Base-by-base conservation (phyloP, 2,113 vertebrate species). In the Pipa parva region DNA sequence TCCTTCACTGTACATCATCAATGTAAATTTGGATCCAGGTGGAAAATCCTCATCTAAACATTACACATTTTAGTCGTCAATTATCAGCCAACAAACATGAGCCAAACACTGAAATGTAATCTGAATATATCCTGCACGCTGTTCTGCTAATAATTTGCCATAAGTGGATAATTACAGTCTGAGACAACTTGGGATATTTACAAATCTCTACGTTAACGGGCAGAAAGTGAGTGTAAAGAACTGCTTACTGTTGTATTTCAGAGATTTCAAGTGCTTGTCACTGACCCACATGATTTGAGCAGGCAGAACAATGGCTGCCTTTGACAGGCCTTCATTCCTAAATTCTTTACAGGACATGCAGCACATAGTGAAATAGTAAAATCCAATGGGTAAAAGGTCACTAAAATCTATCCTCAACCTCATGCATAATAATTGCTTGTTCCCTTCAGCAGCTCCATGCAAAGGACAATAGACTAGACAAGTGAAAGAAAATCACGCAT, bases 341-440 rank as follows among this genome's bases (percentile, higher is more conserved):
- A 87, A 91, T 92, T 91, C 87, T 88, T 91, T 84, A 84, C 86
- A 88, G 85, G 59, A 77, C 83, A 82, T 86, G 84, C 80, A 76
- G 83, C 81, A 83, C 86, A 85, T 84, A 88, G 85, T 88, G 85
- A 87, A 87, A 86, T 80, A 83, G 79, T 81, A 83, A 80, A 83
- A 87, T 81, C 79, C 81, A 87, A 79, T 81, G 82, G 80, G 76
- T 72, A 75, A 90, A 89, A 89, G 87, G 87, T 89, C 87, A 88
- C 81, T 70, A 63, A 76, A 81, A 86, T 80, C 83, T 83, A 86
- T 83, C 84, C 81, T 84, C 79, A 77, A 77, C 67, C 82, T 74
- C 71, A 28, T 59, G 63, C 80, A 87, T 81, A 88, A 87, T 82
- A 83, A 82, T 70, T 67, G 77, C 80, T 87, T 89, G 82, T 89